Evolutionary conservation across 2,113 vertebrate species (phyloP).

Genomic region (Ophiodon elongatus): DNA sequence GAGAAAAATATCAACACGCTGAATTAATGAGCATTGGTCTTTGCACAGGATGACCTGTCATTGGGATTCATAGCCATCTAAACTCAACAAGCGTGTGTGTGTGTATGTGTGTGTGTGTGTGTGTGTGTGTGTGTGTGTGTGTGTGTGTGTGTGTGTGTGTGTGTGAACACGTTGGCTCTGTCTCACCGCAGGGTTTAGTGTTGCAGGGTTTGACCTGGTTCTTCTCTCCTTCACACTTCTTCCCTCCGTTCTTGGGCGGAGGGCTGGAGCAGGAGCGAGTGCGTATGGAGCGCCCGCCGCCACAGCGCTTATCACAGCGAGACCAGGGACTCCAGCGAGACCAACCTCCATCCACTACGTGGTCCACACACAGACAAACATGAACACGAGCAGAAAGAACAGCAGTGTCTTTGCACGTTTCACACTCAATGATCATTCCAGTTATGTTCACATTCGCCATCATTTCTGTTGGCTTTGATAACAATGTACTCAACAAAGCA

Average conservation of each 20-base stretch:
- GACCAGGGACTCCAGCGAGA: constrained; percentile 93
- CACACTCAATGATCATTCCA: background rate
- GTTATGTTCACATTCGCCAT: background rate
- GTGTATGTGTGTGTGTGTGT: background rate
- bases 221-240: constrained; percentile 86
- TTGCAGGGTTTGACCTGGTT: constrained; percentile 90
- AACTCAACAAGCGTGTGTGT: background rate
- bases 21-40: background rate
- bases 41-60: background rate
- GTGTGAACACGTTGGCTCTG: background rate
- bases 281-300: constrained; percentile 87
- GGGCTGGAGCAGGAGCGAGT: constrained; percentile 90
- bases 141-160: background rate
- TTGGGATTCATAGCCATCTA: background rate
- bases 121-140: background rate
- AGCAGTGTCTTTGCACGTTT: background rate
- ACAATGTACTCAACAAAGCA: background rate
- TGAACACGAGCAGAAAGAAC: background rate
- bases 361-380: background rate
- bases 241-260: constrained; percentile 92
- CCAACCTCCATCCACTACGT: constrained; percentile 89
- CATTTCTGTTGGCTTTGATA: background rate
- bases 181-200: constrained; percentile 88
- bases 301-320: constrained; percentile 88
- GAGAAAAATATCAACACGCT: background rate